These are phyloP conservation scores for Brassicogethes aeneus DNA, from an alignment of 2,888 invertebrate species.

Conservation along the genomic window DNA sequence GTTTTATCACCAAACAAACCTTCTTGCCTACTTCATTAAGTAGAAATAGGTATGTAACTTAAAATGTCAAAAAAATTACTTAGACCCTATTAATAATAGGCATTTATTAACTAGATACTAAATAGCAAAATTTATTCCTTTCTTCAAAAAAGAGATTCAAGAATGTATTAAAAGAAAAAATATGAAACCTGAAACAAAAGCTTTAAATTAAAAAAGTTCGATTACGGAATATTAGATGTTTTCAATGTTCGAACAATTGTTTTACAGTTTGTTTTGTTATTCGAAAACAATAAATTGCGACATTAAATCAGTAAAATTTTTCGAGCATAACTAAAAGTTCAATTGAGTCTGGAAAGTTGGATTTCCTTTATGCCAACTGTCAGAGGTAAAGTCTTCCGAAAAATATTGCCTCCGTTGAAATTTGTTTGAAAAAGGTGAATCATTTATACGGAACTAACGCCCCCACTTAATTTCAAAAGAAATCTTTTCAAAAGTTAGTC, in stretches of 20 bases:
- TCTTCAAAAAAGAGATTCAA: no score
- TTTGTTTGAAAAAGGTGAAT: not conserved
- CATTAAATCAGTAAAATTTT: conserved; percentile 16
- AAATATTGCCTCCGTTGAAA: conserved; percentile 6
- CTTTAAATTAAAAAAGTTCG: not conserved
- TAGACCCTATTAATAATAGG: no score
- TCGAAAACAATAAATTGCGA: conserved; percentile 9
- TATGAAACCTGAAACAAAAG: no score
- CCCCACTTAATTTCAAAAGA: not conserved
- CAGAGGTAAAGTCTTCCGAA: conserved; percentile 8
- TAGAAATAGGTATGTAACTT: no score
- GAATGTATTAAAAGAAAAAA: no score
- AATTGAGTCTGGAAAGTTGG: conserved; percentile 23
- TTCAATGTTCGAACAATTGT: not conserved
- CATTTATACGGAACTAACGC: not conserved
- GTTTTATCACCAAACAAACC: no score
- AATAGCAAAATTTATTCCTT: no score
- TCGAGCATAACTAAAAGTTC: conserved; percentile 24
- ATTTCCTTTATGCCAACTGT: conserved; percentile 16
- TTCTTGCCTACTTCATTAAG: no score
- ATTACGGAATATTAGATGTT: not conserved
- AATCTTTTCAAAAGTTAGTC: no score
- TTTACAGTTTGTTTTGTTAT: not conserved
- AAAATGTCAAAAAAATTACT: no score
- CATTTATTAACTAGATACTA: no score